Conservation (phyloP, 2,888 invertebrate species). For the Tholera decimalis region DNA sequence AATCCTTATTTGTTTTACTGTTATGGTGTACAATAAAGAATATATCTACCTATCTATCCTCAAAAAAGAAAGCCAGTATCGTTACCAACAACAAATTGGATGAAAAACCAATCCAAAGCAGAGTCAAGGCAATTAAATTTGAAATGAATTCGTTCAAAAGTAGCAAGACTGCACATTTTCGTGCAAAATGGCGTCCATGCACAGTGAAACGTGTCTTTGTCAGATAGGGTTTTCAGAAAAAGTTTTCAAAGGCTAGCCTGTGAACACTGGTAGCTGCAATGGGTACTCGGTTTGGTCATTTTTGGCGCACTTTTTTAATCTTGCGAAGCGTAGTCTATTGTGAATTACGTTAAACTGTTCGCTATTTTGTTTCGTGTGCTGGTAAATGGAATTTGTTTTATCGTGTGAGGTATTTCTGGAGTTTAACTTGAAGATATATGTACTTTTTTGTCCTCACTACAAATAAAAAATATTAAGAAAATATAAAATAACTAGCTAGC, state of each 20-base stretch:
- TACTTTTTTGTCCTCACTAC: too few species aligned
- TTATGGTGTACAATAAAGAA: too few species aligned
- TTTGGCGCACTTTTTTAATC: constrained; percentile 53
- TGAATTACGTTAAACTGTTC: constrained; percentile 27
- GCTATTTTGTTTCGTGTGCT: constrained; percentile 2
- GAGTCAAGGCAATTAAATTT: constrained; percentile 53
- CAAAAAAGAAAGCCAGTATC: not conserved
- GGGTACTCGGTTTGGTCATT: constrained; percentile 47
- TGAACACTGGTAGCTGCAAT: constrained; percentile 42
- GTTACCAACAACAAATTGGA: not conserved
- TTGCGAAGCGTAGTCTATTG: constrained; percentile 32
- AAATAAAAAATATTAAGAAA: too few species aligned
- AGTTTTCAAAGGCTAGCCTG: constrained; percentile 60
- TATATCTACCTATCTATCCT: too few species aligned
- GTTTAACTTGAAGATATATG: not conserved
- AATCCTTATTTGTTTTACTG: too few species aligned
- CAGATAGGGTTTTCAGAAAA: constrained; percentile 61
- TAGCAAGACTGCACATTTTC: constrained; percentile 46
- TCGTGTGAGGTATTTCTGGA: not conserved
- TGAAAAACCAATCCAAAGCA: constrained; percentile 2
- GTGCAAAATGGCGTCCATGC: constrained; percentile 47
- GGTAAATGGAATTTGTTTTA: constrained; percentile 6
- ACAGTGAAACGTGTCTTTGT: constrained; percentile 62
- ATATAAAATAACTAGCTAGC: too few species aligned
- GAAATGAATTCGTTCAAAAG: constrained; percentile 39